A percentile compares a stretch with the other conserved stretches of the same genome.
Conservation (phyloP, 2,888 invertebrate species). For the Anarsia innoxiella region DNA sequence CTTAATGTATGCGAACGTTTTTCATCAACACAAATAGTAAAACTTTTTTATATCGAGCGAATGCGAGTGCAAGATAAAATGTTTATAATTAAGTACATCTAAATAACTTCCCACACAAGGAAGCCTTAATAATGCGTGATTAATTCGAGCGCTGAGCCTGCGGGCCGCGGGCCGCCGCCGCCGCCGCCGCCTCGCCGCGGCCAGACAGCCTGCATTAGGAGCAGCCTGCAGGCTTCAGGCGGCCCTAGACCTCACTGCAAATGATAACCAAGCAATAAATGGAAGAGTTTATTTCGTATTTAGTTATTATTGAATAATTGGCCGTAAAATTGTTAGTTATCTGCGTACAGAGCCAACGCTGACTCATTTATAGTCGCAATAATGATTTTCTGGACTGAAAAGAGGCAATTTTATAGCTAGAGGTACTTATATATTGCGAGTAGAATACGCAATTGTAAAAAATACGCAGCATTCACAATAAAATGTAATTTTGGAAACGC, state of each 20-base stretch:
- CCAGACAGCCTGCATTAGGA: conserved; percentile 31
- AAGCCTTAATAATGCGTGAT: conserved; percentile 45
- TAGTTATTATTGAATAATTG: conserved; percentile 8
- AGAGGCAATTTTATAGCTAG: too few species aligned
- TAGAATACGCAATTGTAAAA: too few species aligned
- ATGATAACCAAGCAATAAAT: conserved; percentile 36
- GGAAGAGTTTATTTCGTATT: conserved; percentile 32
- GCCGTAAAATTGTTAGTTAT: conserved; percentile 6
- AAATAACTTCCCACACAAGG: conserved; percentile 28
- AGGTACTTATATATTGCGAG: too few species aligned
- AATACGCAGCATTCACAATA: too few species aligned
- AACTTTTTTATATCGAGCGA: too few species aligned
- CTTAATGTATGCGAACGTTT: too few species aligned
- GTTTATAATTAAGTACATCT: conserved; percentile 15
- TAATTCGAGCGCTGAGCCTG: conserved; percentile 39
- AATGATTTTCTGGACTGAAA: too few species aligned
- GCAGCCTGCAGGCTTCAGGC: conserved; percentile 27
- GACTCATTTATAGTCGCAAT: too few species aligned
- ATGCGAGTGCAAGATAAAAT: conserved; percentile 9
- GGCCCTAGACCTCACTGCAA: conserved; percentile 19
- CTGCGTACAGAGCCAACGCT: too few species aligned
- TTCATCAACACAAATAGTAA: too few species aligned
- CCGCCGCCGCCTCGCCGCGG: neutral
- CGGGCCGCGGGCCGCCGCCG: conserved; percentile 24
- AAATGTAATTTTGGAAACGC: too few species aligned